Evolutionary conservation across 2,797 vertebrate species (phyloP).

Genomic region (Lates japonicus): DNA sequence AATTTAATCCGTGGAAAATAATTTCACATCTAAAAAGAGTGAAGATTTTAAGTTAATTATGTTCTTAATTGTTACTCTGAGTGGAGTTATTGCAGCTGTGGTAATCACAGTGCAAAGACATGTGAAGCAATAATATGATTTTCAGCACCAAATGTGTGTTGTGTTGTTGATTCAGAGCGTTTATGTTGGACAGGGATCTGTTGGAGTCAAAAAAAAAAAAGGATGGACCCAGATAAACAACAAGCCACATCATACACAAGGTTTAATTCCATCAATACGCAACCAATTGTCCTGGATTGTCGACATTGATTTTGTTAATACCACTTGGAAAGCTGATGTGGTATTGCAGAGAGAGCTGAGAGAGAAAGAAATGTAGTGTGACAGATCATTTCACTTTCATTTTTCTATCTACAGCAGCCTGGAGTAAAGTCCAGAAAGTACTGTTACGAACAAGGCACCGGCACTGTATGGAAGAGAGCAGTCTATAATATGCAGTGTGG

Average conservation of each 20-base stretch:
- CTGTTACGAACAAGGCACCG: slow-evolving; percentile 28
- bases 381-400: slow-evolving; percentile 46
- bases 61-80: slow-evolving; percentile 41
- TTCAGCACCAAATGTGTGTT: slow-evolving; percentile 23
- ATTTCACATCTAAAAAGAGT: slow-evolving; percentile 60
- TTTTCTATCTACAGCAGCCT: slow-evolving; percentile 31
- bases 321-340: slow-evolving; percentile 86
- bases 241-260: slow-evolving; percentile 91
- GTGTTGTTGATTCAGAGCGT: slow-evolving; percentile 34
- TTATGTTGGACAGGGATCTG: slow-evolving; percentile 42
- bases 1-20: slow-evolving; percentile 70
- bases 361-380: slow-evolving; percentile 31
- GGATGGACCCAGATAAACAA: slow-evolving; percentile 87
- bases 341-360: slow-evolving; percentile 52
- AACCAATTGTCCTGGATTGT: slow-evolving; percentile 94
- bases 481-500: slow-evolving; percentile 30
- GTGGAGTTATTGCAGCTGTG: slow-evolving; percentile 29
- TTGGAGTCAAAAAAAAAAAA: slow-evolving; percentile 53
- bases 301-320: slow-evolving; percentile 94
- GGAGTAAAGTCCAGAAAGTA: slow-evolving; percentile 39
- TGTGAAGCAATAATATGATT: slow-evolving; percentile 20
- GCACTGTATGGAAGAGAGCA: slow-evolving; percentile 4
- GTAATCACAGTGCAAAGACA: slow-evolving; percentile 29
- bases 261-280: slow-evolving; percentile 96
- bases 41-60: slow-evolving; percentile 59